Evolutionary conservation across 2,888 invertebrate genomes (phyloP), one percentile per base, ranked within the genome.

Genomic region (Melanchra persicariae): DNA sequence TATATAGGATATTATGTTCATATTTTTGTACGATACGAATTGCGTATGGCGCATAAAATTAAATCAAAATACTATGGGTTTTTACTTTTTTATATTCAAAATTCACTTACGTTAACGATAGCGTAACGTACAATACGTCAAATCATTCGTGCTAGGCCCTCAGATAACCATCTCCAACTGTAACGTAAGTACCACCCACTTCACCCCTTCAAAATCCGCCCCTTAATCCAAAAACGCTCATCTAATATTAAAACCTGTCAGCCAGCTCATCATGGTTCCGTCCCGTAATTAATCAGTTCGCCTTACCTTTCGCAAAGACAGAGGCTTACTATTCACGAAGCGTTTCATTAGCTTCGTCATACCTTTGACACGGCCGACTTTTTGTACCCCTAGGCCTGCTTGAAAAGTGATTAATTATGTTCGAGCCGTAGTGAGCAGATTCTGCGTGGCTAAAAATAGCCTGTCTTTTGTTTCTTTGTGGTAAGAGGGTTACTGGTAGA

Each of bases 321-420:
- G 75, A 71, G 72, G 74, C 82, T 77, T 70, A 77, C 65, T 79
- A 65, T 61, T 79, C 73, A 65, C 82, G 77, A 78, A 79, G 79
- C 73, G 60, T 82, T 78, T 89, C 86, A 90, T 90, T 87, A 86
- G 85, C 88, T 87, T 90, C 90, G 85, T 90, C 89, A 90, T 83
- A 88, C 83, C 83, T 87, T 87, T 87, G 88, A 88, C 90, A 90
- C 90, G 90, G 59, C 65, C 72, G 63, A 76, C 73, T 81, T 81
- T 85, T 81, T 85, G 83, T 74, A 68, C 64, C 78, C 55, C 37
- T 7, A 47, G 74, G 67, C 52, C 45, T 45, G 40, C 40, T 40
- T 59, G 70, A 60, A 63, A 49, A 60, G 80, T 79, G 70, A 83
- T 85, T 84, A 85, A 85, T 85, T 74, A 81, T 62, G 65, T 57